A percentile compares a stretch with the other conserved stretches of the same genome.
phyloP scores from a whole-genome alignment of 2,888 invertebrate genomes.

The Caenorhabditis sp. region DNA sequence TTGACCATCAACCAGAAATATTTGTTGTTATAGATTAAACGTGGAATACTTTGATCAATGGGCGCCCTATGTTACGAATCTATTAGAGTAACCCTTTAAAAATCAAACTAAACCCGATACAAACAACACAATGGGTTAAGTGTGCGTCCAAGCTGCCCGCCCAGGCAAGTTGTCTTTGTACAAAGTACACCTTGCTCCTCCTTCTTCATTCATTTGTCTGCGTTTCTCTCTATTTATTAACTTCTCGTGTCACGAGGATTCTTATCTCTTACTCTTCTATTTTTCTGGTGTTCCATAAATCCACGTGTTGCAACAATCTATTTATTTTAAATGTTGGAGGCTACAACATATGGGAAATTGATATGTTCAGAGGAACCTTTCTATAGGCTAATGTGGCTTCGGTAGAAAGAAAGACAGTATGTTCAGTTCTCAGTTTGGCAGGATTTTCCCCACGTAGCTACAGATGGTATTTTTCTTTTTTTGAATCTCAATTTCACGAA shows the following conservation, averaged over 20 bases:
- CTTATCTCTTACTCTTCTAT: neutral
- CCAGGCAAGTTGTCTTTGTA: conserved; percentile 2
- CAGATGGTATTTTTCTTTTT: no score
- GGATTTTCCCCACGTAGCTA: no score
- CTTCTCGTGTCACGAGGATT: neutral
- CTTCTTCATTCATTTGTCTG: conserved; percentile 7
- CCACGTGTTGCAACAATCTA: neutral
- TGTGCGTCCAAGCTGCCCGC: neutral
- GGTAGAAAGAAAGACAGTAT: no score
- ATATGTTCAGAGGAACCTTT: no score
- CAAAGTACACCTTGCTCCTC: conserved; percentile 26
- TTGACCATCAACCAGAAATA: no score
- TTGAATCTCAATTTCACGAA: no score
- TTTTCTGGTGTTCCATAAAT: neutral
- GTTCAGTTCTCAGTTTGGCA: no score
- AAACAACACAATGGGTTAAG: neutral
- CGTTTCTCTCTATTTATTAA: neutral
- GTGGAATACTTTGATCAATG: no score
- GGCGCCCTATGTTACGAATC: no score
- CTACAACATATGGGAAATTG: neutral
- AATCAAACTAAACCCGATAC: neutral
- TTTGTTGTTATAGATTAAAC: no score
- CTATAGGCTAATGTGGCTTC: no score
- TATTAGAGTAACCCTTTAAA: neutral
- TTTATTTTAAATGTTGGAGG: neutral